Conservation (phyloP, 2,888 invertebrate species). For the Incurvaria masculella region DNA sequence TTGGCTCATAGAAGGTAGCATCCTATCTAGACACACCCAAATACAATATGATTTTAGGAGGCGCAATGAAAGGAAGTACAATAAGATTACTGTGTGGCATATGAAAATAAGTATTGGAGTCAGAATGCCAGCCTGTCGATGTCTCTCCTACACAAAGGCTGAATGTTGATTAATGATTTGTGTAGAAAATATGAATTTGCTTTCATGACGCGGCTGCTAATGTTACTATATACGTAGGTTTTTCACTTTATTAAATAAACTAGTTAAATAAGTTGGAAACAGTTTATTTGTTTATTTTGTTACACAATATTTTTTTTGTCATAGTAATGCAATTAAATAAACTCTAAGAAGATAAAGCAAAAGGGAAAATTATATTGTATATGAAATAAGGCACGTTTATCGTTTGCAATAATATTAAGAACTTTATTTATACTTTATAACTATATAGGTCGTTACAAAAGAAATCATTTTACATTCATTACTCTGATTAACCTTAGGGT, state of each 20-base stretch:
- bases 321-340: no score
- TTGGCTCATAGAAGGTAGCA: no score
- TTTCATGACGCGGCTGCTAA: conserved; percentile 47
- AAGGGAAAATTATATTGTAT: no score
- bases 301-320: no score
- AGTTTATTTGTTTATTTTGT: no score
- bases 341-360: no score
- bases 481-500: conserved; percentile 31
- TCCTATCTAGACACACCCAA: no score
- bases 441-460: conserved; percentile 41
- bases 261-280: no score
- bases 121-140: conserved; percentile 24
- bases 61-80: no score
- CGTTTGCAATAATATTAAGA: not conserved
- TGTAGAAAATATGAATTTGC: conserved; percentile 56
- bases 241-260: no score
- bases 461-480: conserved; percentile 31
- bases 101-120: not conserved
- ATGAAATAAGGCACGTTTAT: not conserved
- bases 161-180: conserved; percentile 42
- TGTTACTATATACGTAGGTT: conserved; percentile 41
- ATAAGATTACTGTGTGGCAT: no score
- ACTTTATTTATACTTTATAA: conserved; percentile 2
- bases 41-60: no score
- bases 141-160: conserved; percentile 51